Base-by-base conservation (phyloP, 53 echinoderm and acorn worm genomes). In the Glandiceps talaboti region DNA sequence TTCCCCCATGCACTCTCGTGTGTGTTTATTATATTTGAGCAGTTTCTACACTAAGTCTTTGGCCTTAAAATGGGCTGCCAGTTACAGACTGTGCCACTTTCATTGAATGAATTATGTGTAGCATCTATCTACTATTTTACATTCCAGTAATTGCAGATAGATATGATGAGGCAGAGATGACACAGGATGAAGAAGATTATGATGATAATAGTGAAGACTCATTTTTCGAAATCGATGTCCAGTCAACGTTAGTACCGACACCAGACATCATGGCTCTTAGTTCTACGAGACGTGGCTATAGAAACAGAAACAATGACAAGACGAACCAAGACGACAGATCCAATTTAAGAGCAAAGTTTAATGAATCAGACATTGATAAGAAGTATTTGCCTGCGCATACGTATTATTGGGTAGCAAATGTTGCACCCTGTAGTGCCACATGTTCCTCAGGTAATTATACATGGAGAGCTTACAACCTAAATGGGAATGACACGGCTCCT, bases 361-460 rank as follows among this genome's bases (percentile, higher is more conserved):
- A 45, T 20, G 20, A 45, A 45, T 12, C 64, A 45, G 64, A 45
- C 64, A 45, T 45, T 20, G 64, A 45, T 45, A 45, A 12, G 6
- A 45, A 20, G 6, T 45, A 45, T 45, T 45, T 31, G 31, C 25
- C 27, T 27, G 27, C 31, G 0, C 6, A 27, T 26, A 78, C 31
- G 0, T 78, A 31, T 26, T 32, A 31, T 32, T 96, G 96, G 64
- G 64, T 80, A 14, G 86, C 96, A 27, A 90, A 81, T 0, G 33
- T 82, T 28, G 88, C 90, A 32, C 88, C 92, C 26, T 96, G 96
- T 80, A 88, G 88, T 28, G 83, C 89, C 10, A 96, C 96, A 0
- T 96, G 96, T 75, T 73, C 79, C 75, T 84, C 92, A 88, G 96
- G 96, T 96, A 85, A 83, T 74, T 28, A n/a, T n/a, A n/a, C n/a